Conservation (phyloP, 1,140 invertebrate species). For the Branchinecta lindahli region DNA sequence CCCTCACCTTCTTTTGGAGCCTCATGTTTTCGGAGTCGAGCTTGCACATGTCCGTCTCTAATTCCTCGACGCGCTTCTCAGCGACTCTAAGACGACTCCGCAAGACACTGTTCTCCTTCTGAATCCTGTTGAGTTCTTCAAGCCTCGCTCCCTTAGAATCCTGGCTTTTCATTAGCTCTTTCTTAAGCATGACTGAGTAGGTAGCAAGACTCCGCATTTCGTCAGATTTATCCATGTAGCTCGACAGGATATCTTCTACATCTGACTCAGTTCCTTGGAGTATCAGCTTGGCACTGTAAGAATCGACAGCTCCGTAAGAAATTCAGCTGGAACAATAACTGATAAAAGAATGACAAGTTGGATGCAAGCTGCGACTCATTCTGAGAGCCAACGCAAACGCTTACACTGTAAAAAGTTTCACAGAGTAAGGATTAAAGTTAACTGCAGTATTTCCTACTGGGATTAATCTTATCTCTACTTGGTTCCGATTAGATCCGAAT, state of each 20-base stretch:
- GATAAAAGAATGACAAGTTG: no score
- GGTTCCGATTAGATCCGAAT: no score
- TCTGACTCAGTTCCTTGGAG: background rate
- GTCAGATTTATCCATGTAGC: background rate
- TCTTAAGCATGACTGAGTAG: background rate
- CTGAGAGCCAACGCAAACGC: no score
- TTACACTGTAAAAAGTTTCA: no score
- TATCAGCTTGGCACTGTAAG: background rate
- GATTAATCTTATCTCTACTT: no score
- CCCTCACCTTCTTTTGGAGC: background rate
- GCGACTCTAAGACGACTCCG: background rate
- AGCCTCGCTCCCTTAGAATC: background rate
- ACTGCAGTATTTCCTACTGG: no score
- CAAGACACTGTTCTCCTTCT: slow-evolving; percentile 1
- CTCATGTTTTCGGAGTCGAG: background rate
- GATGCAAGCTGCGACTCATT: no score
- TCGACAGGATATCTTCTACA: background rate
- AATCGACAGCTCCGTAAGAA: no score
- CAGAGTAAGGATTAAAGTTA: no score
- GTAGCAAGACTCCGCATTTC: background rate
- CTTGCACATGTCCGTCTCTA: background rate
- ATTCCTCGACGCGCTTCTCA: background rate
- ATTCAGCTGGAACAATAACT: no score
- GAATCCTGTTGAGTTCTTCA: background rate
- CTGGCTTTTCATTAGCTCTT: background rate